Evolutionary conservation across 2,888 invertebrate genomes (phyloP).

Genomic region (Synanthedon vespiformis): DNA sequence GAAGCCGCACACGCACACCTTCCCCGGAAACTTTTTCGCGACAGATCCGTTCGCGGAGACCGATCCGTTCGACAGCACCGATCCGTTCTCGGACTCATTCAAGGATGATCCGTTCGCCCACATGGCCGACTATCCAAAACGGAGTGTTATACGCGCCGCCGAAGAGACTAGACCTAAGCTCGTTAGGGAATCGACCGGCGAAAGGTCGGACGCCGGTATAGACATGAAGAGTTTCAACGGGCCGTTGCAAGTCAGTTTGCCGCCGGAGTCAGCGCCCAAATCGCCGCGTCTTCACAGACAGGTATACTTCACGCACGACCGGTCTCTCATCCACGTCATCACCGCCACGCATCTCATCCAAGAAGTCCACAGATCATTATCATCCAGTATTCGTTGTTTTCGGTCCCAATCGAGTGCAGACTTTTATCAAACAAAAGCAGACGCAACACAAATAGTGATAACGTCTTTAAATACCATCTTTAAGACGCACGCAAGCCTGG

Average conservation of each 20-base stretch:
- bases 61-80: slow-evolving; percentile 80
- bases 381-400: too few relatives aligned
- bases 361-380: too few relatives aligned
- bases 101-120: slow-evolving; percentile 73
- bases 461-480: too few relatives aligned
- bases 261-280: slow-evolving; percentile 70
- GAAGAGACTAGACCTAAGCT: slow-evolving; percentile 36
- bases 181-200: slow-evolving; percentile 22
- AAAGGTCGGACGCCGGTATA: slow-evolving; percentile 29
- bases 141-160: slow-evolving; percentile 20
- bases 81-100: slow-evolving; percentile 74
- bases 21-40: slow-evolving; percentile 49
- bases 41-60: slow-evolving; percentile 75
- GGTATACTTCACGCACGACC: slow-evolving; percentile 17
- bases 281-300: slow-evolving; percentile 56
- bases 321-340: too few relatives aligned
- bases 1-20: slow-evolving; percentile 32
- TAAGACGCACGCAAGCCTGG: too few relatives aligned
- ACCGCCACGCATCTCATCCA: too few relatives aligned
- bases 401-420: too few relatives aligned
- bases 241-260: slow-evolving; percentile 76
- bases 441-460: too few relatives aligned
- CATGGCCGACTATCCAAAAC: slow-evolving; percentile 45
- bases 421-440: too few relatives aligned
- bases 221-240: slow-evolving; percentile 66